Base-by-base conservation (phyloP, 2,113 vertebrate genomes). In the Callipepla californica region DNA sequence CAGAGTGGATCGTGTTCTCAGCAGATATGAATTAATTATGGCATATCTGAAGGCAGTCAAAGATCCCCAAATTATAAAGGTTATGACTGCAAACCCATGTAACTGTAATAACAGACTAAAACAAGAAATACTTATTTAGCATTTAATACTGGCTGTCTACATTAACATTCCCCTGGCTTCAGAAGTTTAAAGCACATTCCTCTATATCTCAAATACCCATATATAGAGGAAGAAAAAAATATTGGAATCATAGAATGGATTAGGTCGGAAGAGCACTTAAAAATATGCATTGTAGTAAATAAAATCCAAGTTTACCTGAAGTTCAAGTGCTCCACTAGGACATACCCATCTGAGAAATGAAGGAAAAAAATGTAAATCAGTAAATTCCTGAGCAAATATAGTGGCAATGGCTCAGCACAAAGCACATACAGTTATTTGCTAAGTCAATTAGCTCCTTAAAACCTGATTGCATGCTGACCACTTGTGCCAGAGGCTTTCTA, bases 271-370 rank as follows among this genome's bases (percentile, higher is more conserved):
- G 15, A 53, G 26, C 51, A 26, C 51, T 51, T 51, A 51, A 40
- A 94, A 93, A 81, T 3, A 22, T 1, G 28, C 73, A 68, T n/a
- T 34, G 28, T 2, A 11, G 72, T 68, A 88, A 94, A 88, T 59
- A 83, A 90, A 87, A 51, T 1, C 34, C 3, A 47, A 61, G 82
- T 96, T 98, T 97, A 98, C 98, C 96, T 97, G 96, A 98, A 98
- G 81, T 97, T 90, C 95, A 98, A 90, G 72, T 98, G 94, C 80
- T 97, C 96, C 93, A 97, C 94, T 34, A 96, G 95, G 38, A 98
- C 97, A 22, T 97, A 97, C 2, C 98, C 98, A 91, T 97, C 98
- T 98, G 66, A 32, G 51, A 62, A 83, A 79, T 83, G 26, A 65
- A 34, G 73, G 10, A 12, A n/a, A n/a, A 57, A 40, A 11, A 3